Conservation (phyloP, 2,888 invertebrate genomes). For the Globia sparganii region DNA sequence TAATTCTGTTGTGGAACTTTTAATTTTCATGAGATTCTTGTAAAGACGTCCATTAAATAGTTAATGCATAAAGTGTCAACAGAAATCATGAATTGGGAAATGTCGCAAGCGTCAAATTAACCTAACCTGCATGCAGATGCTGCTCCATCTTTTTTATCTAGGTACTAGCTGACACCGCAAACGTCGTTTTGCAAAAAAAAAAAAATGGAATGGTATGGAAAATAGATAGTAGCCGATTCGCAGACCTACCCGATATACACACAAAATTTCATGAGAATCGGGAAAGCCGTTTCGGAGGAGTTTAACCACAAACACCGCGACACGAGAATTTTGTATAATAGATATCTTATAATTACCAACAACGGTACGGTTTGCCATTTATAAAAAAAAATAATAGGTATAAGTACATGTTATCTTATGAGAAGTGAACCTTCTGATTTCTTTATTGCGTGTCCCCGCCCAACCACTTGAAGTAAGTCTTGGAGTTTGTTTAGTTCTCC, state of each 20-base stretch:
- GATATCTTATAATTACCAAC: neutral
- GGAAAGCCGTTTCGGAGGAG: too few species aligned
- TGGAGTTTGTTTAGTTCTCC: slow-evolving; percentile 60
- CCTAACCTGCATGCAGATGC: too few species aligned
- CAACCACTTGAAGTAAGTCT: slow-evolving; percentile 56
- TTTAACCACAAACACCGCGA: too few species aligned
- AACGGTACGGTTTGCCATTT: neutral
- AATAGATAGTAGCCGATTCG: too few species aligned
- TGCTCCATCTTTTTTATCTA: neutral
- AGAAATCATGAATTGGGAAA: neutral
- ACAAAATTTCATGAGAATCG: too few species aligned
- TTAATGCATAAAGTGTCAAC: neutral
- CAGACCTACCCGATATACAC: too few species aligned
- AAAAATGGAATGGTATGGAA: too few species aligned
- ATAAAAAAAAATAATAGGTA: neutral
- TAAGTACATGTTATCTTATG: neutral
- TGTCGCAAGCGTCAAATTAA: neutral
- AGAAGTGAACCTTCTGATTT: slow-evolving; percentile 9
- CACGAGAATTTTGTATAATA: too few species aligned
- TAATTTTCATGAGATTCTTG: neutral
- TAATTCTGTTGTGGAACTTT: neutral
- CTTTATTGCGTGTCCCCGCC: neutral
- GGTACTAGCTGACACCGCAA: too few species aligned
- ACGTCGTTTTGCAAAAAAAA: too few species aligned
- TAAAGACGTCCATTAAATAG: neutral